Evolutionary conservation across 2,888 invertebrate species (phyloP).

Genomic region (Synergus japonicus): DNA sequence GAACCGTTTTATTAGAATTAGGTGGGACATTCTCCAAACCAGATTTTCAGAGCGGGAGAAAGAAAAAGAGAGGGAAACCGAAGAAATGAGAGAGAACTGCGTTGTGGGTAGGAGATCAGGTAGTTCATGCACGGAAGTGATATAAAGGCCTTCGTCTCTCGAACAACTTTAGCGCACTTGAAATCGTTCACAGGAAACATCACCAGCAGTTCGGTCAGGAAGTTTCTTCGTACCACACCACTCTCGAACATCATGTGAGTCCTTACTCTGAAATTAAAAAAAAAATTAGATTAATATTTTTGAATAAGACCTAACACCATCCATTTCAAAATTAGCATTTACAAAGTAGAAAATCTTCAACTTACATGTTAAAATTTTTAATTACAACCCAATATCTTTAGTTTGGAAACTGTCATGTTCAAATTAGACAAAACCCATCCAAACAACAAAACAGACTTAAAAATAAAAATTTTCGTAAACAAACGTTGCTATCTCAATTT

Average conservation of each 20-base stretch:
- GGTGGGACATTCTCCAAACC: constrained; percentile 16
- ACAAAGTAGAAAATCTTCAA: not conserved
- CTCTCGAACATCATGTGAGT: constrained; percentile 73
- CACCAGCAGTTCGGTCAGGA: constrained; percentile 62
- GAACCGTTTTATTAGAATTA: constrained; percentile 33
- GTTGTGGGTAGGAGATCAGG: constrained; percentile 61
- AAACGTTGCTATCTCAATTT: not conserved
- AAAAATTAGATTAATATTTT: not conserved
- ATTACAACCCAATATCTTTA: not conserved
- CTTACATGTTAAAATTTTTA: not conserved
- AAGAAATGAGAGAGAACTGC: constrained; percentile 57
- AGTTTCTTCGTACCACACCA: constrained; percentile 71
- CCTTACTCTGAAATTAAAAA: not conserved
- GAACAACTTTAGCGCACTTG: constrained; percentile 70
- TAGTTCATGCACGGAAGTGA: constrained; percentile 71
- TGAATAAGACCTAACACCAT: not conserved
- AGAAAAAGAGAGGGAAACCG: constrained; percentile 48
- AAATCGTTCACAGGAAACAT: constrained; percentile 64
- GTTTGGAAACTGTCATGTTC: not conserved
- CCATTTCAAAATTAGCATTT: not conserved
- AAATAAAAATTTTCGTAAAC: not conserved
- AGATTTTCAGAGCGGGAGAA: constrained; percentile 44
- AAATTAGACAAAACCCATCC: not conserved
- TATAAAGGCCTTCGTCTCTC: constrained; percentile 72
- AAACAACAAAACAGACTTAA: not conserved